phyloP scores from a whole-genome alignment of 2,113 vertebrate genomes.

The Pseudonaja textilis region DNA sequence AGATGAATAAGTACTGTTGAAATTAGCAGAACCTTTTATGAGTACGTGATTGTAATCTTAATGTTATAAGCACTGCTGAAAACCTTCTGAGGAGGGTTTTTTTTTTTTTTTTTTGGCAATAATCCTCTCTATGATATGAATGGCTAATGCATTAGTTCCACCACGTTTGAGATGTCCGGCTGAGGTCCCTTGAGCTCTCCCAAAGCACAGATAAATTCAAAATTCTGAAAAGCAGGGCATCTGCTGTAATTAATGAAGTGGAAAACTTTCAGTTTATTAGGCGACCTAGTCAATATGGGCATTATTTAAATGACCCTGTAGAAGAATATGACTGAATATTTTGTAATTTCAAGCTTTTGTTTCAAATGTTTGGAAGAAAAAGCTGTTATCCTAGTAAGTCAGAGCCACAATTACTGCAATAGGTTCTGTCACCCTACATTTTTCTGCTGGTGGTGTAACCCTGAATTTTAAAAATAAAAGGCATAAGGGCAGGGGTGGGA shows the following conservation, averaged over 20 bases:
- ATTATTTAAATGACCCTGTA: conserved; percentile 53
- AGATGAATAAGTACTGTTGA: not conserved
- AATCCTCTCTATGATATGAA: not conserved
- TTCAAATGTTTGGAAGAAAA: not conserved
- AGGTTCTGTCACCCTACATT: not conserved
- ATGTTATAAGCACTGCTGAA: conserved; percentile 45
- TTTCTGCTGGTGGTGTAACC: not conserved
- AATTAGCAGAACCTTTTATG: conserved; percentile 23
- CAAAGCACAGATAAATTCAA: conserved; percentile 40
- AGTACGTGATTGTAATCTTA: conserved; percentile 36
- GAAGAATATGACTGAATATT: conserved; percentile 50
- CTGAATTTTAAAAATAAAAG: conserved; percentile 25
- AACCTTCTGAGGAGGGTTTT: conserved; percentile 38
- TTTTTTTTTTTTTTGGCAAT: conserved; percentile 35
- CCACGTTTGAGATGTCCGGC: conserved; percentile 44
- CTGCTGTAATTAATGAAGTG: not conserved
- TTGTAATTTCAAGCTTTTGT: not conserved
- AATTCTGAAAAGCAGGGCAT: conserved; percentile 2
- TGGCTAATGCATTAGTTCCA: conserved; percentile 40
- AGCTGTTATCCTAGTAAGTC: not conserved
- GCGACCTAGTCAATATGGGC: conserved; percentile 51
- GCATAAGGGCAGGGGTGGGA: not conserved
- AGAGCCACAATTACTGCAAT: not conserved
- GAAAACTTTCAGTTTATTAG: conserved; percentile 23
- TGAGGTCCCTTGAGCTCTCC: conserved; percentile 39